These are phyloP conservation scores for Colletes latitarsis DNA, from an alignment of 1,140 invertebrate species.

Conservation along the genomic window DNA sequence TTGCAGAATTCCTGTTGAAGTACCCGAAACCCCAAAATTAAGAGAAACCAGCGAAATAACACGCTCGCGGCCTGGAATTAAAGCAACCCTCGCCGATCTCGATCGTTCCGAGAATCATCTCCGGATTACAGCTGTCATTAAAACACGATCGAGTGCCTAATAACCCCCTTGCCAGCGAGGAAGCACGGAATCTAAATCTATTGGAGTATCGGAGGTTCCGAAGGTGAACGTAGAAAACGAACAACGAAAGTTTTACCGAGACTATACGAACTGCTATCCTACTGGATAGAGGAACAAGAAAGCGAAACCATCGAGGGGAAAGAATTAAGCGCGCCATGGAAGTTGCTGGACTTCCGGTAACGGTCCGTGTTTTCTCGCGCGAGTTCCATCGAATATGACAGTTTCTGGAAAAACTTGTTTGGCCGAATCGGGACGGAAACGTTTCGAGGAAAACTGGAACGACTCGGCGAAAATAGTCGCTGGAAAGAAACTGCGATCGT, in stretches of 20 bases:
- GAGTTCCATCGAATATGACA: background rate
- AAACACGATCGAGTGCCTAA: background rate
- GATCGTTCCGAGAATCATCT: constrained; percentile 2
- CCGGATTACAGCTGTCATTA: constrained; percentile 16
- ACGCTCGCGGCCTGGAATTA: background rate
- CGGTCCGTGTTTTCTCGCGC: too few species aligned
- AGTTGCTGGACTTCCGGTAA: background rate
- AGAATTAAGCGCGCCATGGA: background rate
- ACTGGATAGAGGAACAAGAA: too few species aligned
- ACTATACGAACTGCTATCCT: background rate
- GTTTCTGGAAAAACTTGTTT: constrained; percentile 53
- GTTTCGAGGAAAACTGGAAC: constrained; percentile 60
- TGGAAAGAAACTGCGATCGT: constrained; percentile 17
- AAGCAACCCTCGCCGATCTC: background rate
- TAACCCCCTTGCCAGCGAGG: background rate
- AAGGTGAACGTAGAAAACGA: background rate
- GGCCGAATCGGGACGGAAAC: constrained; percentile 40
- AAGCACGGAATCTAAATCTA: background rate
- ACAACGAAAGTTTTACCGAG: background rate
- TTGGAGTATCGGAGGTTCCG: background rate
- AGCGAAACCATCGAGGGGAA: background rate
- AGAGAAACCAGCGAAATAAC: constrained; percentile 1
- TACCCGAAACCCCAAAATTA: constrained; percentile 23
- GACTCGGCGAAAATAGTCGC: constrained; percentile 33
- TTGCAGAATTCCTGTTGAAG: background rate